Conservation (phyloP, 64 coral and sea anemone species). For the Montipora efflorescens region DNA sequence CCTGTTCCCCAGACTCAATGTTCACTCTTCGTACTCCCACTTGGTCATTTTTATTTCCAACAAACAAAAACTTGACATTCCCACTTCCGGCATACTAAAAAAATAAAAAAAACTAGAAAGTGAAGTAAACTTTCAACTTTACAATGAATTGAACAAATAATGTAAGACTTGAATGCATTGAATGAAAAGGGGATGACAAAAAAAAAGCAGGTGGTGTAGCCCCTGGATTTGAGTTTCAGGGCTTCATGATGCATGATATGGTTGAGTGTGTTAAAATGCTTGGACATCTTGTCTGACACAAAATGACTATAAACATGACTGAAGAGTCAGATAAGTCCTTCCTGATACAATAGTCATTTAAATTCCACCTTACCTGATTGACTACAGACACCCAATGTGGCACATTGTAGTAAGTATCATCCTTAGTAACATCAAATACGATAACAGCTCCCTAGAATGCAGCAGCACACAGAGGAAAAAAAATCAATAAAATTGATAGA, state of each 20-base stretch:
- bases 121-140: background rate
- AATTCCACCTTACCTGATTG: background rate
- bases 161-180: no score
- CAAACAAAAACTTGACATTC: constrained; percentile 47
- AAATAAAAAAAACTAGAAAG: background rate
- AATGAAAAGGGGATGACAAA: no score
- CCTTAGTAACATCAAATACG: constrained; percentile 10
- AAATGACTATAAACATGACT: no score
- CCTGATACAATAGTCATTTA: background rate
- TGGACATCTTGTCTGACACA: no score
- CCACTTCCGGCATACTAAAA: constrained; percentile 27
- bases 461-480: background rate
- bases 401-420: constrained; percentile 34
- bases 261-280: no score
- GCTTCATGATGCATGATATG: no score
- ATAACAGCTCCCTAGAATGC: background rate
- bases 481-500: background rate
- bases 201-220: no score
- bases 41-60: constrained; percentile 35
- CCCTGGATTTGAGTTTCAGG: no score
- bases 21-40: background rate
- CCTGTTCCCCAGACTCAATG: constrained; percentile 1
- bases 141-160: no score
- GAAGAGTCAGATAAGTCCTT: background rate
- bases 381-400: constrained; percentile 21